Base-by-base conservation (phyloP, 2,888 invertebrate species). In the Drosophila picticornis region DNA sequence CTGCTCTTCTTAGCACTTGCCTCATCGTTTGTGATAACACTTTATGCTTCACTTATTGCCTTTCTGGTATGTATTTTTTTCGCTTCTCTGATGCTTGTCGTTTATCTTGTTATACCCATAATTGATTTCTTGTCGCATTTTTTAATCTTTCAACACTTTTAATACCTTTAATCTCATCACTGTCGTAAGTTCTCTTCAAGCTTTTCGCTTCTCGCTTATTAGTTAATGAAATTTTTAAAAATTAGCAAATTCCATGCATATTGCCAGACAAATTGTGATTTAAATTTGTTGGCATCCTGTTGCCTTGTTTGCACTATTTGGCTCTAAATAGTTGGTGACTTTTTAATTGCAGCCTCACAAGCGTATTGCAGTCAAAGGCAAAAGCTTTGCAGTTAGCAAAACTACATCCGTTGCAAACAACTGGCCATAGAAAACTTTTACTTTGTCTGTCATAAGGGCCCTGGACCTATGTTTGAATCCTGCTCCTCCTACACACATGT, bases 281-380 rank as follows among this genome's bases (percentile, higher is more conserved):
- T 48, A 58, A 72, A 72, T 72, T 65, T 57, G 29, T 43, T 65
- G 69, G 59, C 65, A 64, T 61, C 29, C 62, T 60, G 65, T 60
- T 58, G 50, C 32, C 65, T 34, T 40, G 31, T 68, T 74, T 68
- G 75, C 25, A 38, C 25, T 36, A 57, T 65, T 65, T 76, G 52
- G 34, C 29, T 67, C 57, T 66, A 75, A 70, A 63, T 76, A 66
- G 75, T 66, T 75, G 31, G 27, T 56, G 79, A 78, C 75, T 80
- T 83, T 83, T 68, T 83, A 83, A 83, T 83, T 83, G 75, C 83
- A 68, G 68, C 43, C 65, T 53, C 67, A 68, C 68, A 66, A 76
- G 70, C 71, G 59, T 43, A 60, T 62, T 80, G 53, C 62, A 61
- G 70, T 62, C 58, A 27, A 55, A 48, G n/a, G 40, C 34, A 34